phyloP scores from a whole-genome alignment of 1,140 invertebrate species.

The Magallana gigas region DNA sequence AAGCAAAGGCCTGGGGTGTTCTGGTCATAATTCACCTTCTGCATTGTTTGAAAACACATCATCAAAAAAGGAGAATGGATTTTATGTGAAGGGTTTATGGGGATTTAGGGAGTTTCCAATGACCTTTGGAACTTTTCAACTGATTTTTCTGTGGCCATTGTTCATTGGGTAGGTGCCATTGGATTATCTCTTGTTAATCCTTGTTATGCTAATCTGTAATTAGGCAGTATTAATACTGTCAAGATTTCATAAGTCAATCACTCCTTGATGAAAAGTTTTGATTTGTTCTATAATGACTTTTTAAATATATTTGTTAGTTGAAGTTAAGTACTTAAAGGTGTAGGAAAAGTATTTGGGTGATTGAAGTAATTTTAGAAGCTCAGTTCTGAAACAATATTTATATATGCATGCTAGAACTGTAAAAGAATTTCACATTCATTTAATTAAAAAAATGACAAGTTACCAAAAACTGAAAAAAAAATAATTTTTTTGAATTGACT shows the following conservation, averaged over 20 bases:
- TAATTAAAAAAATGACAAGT: no score
- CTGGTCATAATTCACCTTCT: not conserved
- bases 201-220: conserved; percentile 9
- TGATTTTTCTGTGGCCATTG: not conserved
- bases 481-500: no score
- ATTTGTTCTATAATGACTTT: not conserved
- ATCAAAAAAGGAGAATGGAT: not conserved
- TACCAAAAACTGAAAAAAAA: no score
- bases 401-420: no score
- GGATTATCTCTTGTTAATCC: conserved; percentile 20
- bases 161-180: not conserved
- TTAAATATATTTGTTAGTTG: no score
- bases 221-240: not conserved
- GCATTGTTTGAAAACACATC: conserved; percentile 13
- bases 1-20: not conserved
- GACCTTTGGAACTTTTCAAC: not conserved
- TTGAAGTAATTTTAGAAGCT: no score
- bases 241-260: conserved; percentile 23
- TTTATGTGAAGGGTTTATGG: not conserved
- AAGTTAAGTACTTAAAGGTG: no score
- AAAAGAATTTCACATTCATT: no score
- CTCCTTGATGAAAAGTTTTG: not conserved
- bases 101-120: conserved; percentile 5
- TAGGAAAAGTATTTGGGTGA: no score
- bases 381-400: no score